Conservation (phyloP, 2,888 invertebrate species). For the Clivina fossor region DNA sequence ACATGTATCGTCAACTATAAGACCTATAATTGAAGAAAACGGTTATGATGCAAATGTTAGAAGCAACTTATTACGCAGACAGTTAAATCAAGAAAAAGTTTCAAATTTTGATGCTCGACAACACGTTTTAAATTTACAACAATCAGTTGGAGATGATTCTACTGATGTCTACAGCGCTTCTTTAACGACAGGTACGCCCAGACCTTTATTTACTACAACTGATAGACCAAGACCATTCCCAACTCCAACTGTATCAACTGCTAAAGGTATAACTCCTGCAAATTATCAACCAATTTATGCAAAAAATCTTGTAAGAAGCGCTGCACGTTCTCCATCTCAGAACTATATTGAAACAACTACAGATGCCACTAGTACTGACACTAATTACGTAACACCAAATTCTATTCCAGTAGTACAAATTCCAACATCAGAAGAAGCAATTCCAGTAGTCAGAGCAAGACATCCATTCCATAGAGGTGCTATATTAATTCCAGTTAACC, state of each 20-base stretch:
- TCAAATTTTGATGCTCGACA: constrained; percentile 55
- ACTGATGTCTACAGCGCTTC: constrained; percentile 70
- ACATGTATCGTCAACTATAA: constrained; percentile 45
- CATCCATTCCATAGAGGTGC: constrained; percentile 50
- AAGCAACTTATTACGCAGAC: constrained; percentile 64
- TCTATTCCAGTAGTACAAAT: constrained; percentile 61
- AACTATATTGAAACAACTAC: constrained; percentile 49
- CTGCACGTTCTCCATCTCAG: constrained; percentile 39
- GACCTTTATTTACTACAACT: constrained; percentile 70
- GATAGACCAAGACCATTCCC: constrained; percentile 55
- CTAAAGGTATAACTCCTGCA: constrained; percentile 31
- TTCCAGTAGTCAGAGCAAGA: constrained; percentile 53
- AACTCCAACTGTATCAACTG: constrained; percentile 11
- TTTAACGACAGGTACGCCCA: constrained; percentile 63
- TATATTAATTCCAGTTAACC: constrained; percentile 50
- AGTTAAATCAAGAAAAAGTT: constrained; percentile 61
- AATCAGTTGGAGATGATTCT: constrained; percentile 65
- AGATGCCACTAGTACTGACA: constrained; percentile 55
- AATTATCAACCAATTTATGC: constrained; percentile 33
- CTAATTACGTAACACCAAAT: constrained; percentile 57
- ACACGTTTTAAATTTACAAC: constrained; percentile 60
- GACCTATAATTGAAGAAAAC: constrained; percentile 59
- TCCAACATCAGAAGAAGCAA: constrained; percentile 43
- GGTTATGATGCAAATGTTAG: constrained; percentile 52
- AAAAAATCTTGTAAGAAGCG: neutral